Evolutionary conservation across 2,113 vertebrate genomes (phyloP), one percentile per base, ranked within the genome.

Genomic region (Gnathonemus echidnorhynchus): DNA sequence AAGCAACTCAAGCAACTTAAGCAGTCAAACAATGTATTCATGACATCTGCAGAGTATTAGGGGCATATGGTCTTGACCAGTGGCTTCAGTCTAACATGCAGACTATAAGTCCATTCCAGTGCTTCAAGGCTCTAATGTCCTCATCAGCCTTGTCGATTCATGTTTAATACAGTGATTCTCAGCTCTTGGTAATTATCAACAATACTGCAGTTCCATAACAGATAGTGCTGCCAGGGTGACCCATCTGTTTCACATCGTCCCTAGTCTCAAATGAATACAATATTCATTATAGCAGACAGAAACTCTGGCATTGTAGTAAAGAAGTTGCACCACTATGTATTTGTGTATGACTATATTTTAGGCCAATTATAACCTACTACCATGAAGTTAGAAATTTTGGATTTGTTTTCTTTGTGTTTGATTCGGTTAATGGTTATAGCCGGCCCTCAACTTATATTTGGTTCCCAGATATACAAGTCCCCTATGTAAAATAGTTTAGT

Each of bases 41-140:
- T 42, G 74, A 42, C 35, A 80, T 80, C 74, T 80, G 74, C 74
- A 80, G 35, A 80, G 74, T 80, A 42, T 80, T 80, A 35, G 31
- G 74, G 74, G 35, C 74, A 80, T 80, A 80, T 80, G 74, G 74
- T 80, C 74, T 80, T 80, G 74, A 80, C 31, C 74, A 80, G 74
- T 80, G 35, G 74, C 74, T 80, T 42, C 74, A 80, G 74, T 42
- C 74, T 80, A 80, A 80, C 35, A 27, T 80, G 74, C 74, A 80
- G 74, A 3, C 35, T 80, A 80, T 42, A 80, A 80, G 74, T 80
- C 74, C 74, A 80, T 80, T 80, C 74, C 74, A 80, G 39, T 80
- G 74, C 74, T 80, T 80, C 74, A 80, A 80, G 74, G 74, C 74
- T 80, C 74, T 80, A 80, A 35, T 80, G 13, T 80, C 74, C 74